Conservation (phyloP, 2,797 vertebrate species). For the Coluber constrictor region DNA sequence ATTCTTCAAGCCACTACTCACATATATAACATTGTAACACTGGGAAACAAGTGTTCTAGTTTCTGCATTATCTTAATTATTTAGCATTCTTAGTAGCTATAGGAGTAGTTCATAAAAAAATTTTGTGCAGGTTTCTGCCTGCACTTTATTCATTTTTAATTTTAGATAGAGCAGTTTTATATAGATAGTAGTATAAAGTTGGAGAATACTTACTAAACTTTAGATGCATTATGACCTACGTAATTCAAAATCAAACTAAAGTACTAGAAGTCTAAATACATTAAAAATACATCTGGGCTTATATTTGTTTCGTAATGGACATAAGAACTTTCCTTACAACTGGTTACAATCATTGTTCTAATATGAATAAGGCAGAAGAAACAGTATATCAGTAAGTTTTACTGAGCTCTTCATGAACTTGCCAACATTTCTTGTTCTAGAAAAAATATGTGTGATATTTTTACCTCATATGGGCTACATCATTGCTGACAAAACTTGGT, state of each 20-base stretch:
- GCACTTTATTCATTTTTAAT: background rate
- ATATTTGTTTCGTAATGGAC: background rate
- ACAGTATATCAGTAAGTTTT: background rate
- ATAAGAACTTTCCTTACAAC: constrained; percentile 26
- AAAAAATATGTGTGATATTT: background rate
- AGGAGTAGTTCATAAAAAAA: background rate
- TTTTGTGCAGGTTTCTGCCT: background rate
- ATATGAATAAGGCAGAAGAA: background rate
- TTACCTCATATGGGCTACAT: background rate
- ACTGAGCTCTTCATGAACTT: background rate
- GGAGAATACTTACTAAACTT: background rate
- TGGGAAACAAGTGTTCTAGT: background rate
- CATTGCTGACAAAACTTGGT: background rate
- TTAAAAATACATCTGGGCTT: constrained; percentile 1
- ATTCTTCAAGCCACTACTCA: too few species aligned
- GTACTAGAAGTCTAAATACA: background rate
- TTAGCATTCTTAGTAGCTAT: background rate
- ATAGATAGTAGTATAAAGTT: background rate
- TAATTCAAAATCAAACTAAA: background rate
- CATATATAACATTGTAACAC: background rate
- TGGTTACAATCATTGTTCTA: background rate
- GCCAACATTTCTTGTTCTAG: background rate
- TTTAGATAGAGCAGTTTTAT: background rate
- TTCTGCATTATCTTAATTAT: background rate
- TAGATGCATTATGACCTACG: background rate